These are phyloP conservation scores for Tenthredo notha DNA, from an alignment of 2,888 invertebrate species.

Conservation along the genomic window DNA sequence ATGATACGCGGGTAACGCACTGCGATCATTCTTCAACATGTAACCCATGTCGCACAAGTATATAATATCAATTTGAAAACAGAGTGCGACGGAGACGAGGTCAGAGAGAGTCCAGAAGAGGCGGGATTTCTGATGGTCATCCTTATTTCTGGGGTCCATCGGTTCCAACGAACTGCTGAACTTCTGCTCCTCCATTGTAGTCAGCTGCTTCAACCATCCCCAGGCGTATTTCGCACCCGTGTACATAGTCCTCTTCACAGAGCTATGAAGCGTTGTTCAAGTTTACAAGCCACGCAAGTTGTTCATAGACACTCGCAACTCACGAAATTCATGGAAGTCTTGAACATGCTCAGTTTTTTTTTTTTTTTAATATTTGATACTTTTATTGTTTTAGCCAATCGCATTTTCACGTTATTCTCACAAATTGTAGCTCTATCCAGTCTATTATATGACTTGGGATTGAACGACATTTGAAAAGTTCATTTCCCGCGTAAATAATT, in stretches of 20 bases:
- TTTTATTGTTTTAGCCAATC: background rate
- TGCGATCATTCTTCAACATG: slow-evolving; percentile 8
- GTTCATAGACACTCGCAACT: background rate
- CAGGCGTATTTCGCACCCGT: background rate
- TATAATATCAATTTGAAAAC: slow-evolving; percentile 27
- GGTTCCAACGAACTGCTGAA: slow-evolving; percentile 7
- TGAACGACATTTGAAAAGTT: too few species aligned
- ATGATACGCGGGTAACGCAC: background rate
- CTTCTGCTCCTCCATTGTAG: background rate
- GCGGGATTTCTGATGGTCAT: background rate
- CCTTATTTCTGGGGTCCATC: background rate
- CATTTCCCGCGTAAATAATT: too few species aligned
- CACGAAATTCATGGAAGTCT: background rate
- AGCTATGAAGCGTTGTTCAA: background rate
- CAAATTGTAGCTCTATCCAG: too few species aligned
- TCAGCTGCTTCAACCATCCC: slow-evolving; percentile 36
- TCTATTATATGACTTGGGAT: too few species aligned
- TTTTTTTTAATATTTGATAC: background rate
- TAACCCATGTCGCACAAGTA: slow-evolving; percentile 40
- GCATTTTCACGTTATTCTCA: background rate
- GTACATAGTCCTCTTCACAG: background rate
- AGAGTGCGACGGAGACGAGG: background rate
- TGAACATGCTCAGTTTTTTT: background rate
- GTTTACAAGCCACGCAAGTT: background rate
- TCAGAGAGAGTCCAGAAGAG: slow-evolving; percentile 11